Percentiles rank a stretch among this genome's conserved stretches.
phyloP scores from a whole-genome alignment of 37 sponge, comb jelly and placozoan genomes.

The Hormiphora californensis region DNA sequence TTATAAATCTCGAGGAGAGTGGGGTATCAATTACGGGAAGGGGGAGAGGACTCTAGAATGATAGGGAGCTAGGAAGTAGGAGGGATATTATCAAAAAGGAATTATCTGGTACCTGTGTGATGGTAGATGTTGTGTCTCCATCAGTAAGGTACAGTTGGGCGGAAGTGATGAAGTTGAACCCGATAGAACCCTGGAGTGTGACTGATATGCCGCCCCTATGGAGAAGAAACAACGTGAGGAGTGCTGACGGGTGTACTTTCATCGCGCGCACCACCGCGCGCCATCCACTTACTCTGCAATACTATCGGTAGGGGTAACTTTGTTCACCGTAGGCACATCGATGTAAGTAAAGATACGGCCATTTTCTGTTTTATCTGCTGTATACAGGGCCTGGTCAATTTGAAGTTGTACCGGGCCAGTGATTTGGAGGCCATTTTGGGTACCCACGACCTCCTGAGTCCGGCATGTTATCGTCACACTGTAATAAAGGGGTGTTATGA shows the following conservation, averaged over 20 bases:
- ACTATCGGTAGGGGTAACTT: background rate
- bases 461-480: background rate
- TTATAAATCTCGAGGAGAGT: too few species aligned
- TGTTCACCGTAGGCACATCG: conserved; percentile 10
- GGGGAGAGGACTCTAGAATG: too few species aligned
- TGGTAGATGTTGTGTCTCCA: too few species aligned
- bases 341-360: background rate
- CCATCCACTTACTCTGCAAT: background rate
- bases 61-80: too few species aligned
- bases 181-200: background rate
- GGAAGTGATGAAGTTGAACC: conserved; percentile 20
- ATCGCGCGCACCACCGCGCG: conserved; percentile 15
- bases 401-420: background rate
- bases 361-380: background rate
- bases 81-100: too few species aligned
- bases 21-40: too few species aligned
- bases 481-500: too few species aligned
- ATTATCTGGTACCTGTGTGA: too few species aligned
- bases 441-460: background rate
- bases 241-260: background rate
- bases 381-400: conserved; percentile 10
- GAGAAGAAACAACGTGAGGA: background rate
- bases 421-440: background rate
- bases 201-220: conserved; percentile 12
- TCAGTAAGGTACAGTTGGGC: conserved; percentile 9